Evolutionary conservation across 2,888 invertebrate genomes (phyloP).

Genomic region (Orthosia gracilis): DNA sequence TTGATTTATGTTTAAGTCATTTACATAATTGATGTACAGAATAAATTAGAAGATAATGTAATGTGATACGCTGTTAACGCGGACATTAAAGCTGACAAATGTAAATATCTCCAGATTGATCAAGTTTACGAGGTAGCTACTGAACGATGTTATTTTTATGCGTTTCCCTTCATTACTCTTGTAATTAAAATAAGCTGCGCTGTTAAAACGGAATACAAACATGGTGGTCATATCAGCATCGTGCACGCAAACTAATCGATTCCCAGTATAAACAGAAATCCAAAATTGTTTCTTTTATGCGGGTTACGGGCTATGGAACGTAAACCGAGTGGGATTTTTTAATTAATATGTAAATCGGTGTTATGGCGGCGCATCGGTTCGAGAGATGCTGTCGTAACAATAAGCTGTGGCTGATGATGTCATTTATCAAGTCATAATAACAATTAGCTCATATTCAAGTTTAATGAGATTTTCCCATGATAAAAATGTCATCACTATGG

Average conservation of each 20-base stretch:
- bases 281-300: constrained; percentile 63
- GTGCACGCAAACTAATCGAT: constrained; percentile 68
- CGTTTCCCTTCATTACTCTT: constrained; percentile 44
- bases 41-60: constrained; percentile 57
- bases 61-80: constrained; percentile 58
- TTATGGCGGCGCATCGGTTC: constrained; percentile 45
- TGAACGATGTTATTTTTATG: constrained; percentile 45
- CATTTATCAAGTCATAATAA: constrained; percentile 12
- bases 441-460: background rate
- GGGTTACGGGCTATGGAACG: constrained; percentile 53
- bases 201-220: constrained; percentile 56
- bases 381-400: constrained; percentile 31
- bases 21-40: constrained; percentile 58
- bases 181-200: constrained; percentile 59
- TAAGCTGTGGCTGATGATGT: constrained; percentile 16
- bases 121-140: constrained; percentile 60
- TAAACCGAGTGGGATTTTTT: constrained; percentile 60
- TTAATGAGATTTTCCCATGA: background rate
- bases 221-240: constrained; percentile 55
- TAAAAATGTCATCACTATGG: background rate
- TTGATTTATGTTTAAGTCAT: constrained; percentile 20
- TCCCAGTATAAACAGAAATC: constrained; percentile 63
- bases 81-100: constrained; percentile 54
- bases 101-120: constrained; percentile 44
- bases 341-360: constrained; percentile 67